These are phyloP conservation scores for Plecotus auritus DNA, from an alignment of 2,113 vertebrate species.

Conservation along the genomic window DNA sequence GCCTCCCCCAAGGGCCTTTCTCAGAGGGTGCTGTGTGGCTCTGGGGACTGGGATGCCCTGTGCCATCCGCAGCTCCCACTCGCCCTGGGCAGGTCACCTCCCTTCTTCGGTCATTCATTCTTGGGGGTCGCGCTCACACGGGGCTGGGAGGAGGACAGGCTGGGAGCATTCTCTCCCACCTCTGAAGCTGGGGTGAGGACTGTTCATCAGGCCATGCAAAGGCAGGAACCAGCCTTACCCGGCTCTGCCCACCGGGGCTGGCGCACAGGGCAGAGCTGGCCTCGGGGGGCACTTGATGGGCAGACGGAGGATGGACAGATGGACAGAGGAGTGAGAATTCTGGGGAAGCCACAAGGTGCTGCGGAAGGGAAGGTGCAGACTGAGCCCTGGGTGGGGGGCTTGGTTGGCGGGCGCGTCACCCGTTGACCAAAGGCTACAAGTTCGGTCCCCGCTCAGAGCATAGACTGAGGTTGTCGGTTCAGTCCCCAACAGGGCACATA, in stretches of 20 bases:
- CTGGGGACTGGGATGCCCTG: not conserved
- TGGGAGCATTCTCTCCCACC: fast-evolving
- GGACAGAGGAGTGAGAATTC: not conserved
- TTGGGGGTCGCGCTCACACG: not conserved
- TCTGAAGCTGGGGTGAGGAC: not conserved
- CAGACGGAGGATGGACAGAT: not conserved
- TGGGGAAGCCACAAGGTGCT: too few relatives aligned
- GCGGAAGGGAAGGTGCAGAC: fast-evolving
- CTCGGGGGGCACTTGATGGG: not conserved
- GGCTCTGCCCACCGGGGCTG: not conserved
- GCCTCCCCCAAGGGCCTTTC: not conserved
- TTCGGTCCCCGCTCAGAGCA: not conserved
- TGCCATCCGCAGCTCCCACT: fast-evolving
- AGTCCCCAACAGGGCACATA: too few relatives aligned
- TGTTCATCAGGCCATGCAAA: too few relatives aligned
- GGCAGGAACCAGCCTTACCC: fast-evolving
- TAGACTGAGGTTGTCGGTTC: not conserved
- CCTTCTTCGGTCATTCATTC: too few relatives aligned
- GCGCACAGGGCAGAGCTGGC: not conserved
- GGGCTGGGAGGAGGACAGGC: not conserved
- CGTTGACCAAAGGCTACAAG: not conserved
- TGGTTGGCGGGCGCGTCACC: not conserved
- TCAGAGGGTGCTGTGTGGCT: fast-evolving
- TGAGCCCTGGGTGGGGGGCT: too few relatives aligned
- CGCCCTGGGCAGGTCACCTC: not conserved